A percentile compares a stretch with the other conserved stretches of the same genome.
Conservation (phyloP, 2,888 invertebrate species). For the Noctua fimbriata region DNA sequence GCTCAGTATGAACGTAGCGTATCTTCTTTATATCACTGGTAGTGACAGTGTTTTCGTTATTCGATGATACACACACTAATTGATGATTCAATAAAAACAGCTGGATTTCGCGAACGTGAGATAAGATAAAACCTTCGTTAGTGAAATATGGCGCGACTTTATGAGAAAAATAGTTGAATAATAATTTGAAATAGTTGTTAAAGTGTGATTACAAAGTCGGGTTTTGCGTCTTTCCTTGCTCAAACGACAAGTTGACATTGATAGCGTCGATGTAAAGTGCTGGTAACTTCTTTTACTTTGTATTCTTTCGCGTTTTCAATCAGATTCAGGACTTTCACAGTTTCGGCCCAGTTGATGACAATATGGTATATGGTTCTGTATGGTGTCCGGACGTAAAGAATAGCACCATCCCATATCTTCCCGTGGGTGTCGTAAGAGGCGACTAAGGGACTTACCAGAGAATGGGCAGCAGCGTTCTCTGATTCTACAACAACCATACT, state of each 20-base stretch:
- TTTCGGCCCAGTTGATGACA: no score
- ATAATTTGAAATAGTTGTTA: background rate
- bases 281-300: background rate
- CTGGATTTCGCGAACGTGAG: conserved; percentile 11
- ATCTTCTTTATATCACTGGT: background rate
- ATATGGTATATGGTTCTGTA: no score
- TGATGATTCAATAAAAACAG: conserved; percentile 27
- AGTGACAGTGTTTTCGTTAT: background rate
- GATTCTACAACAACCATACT: no score
- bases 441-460: no score
- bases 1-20: no score
- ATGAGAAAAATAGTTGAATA: background rate
- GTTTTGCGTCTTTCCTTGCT: conserved; percentile 11
- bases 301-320: background rate
- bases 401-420: no score
- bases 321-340: no score
- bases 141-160: conserved; percentile 7
- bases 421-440: no score
- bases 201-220: background rate
- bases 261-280: background rate
- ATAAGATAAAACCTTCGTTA: conserved; percentile 24
- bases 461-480: no score
- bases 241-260: conserved; percentile 1
- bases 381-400: no score
- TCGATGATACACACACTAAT: background rate